phyloP scores from a whole-genome alignment of 2,888 invertebrate species.

The Anarsia innoxiella region DNA sequence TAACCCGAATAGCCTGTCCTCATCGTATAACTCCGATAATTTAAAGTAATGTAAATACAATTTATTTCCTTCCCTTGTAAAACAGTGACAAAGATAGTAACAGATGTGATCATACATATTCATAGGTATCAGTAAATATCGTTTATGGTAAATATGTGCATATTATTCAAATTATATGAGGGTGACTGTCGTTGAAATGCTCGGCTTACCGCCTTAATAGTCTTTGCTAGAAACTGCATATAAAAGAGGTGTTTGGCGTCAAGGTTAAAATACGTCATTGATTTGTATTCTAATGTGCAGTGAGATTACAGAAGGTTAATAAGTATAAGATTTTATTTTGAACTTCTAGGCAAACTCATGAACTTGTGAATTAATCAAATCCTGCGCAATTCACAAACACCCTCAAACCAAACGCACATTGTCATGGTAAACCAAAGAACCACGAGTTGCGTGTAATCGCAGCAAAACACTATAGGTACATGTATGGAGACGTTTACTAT shows the following conservation, averaged over 20 bases:
- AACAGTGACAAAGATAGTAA: background rate
- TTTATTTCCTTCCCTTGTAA: too few species aligned
- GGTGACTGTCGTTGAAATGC: background rate
- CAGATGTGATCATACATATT: background rate
- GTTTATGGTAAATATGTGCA: background rate
- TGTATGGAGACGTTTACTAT: slow-evolving; percentile 28
- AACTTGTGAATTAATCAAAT: too few species aligned
- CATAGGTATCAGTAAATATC: background rate
- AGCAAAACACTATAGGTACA: slow-evolving; percentile 23
- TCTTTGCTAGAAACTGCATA: too few species aligned
- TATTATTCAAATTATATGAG: background rate
- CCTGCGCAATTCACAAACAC: background rate
- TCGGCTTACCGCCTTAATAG: background rate
- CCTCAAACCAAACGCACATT: slow-evolving; percentile 1
- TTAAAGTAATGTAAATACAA: too few species aligned
- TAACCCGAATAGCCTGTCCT: too few species aligned
- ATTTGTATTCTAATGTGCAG: too few species aligned
- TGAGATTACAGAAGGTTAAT: too few species aligned
- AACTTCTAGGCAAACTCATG: too few species aligned
- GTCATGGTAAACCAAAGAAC: slow-evolving; percentile 24
- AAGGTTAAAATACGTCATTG: too few species aligned
- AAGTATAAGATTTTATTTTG: too few species aligned
- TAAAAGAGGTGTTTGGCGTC: too few species aligned
- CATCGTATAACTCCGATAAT: too few species aligned
- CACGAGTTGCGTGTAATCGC: slow-evolving; percentile 26